phyloP scores from a whole-genome alignment of 2,888 invertebrate genomes.

The Leptogaster cylindrica region DNA sequence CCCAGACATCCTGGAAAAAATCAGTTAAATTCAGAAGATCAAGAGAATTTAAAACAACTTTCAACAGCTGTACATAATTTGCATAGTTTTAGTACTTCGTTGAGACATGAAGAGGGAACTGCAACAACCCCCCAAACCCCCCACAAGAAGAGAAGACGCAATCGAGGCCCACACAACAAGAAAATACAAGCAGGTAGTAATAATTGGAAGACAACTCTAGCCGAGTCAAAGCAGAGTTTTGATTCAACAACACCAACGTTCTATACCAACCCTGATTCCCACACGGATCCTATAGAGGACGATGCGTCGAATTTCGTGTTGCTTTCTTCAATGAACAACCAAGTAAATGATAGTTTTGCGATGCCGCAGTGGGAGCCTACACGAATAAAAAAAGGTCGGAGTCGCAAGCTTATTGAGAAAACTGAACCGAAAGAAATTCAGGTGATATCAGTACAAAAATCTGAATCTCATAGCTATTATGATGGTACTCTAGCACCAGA shows the following conservation, averaged over 20 bases:
- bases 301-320: constrained; percentile 57
- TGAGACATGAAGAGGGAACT: constrained; percentile 16
- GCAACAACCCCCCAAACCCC: constrained; percentile 21
- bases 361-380: neutral
- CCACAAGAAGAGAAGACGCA: neutral
- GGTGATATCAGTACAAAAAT: constrained; percentile 58
- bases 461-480: constrained; percentile 60
- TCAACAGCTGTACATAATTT: constrained; percentile 20
- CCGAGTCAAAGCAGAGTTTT: constrained; percentile 50
- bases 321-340: neutral
- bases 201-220: constrained; percentile 48
- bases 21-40: neutral
- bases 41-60: constrained; percentile 1
- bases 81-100: constrained; percentile 25
- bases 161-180: neutral
- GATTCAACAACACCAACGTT: neutral
- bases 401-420: neutral
- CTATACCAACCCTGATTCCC: constrained; percentile 51
- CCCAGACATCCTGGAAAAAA: constrained; percentile 1
- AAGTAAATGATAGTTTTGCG: neutral
- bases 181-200: neutral
- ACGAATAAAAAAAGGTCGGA: neutral
- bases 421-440: constrained; percentile 47
- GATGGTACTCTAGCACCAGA: constrained; percentile 56
- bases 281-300: constrained; percentile 57